These are phyloP conservation scores for Zosterops borbonicus DNA, from an alignment of 2,113 vertebrate genomes.

Conservation along the genomic window DNA sequence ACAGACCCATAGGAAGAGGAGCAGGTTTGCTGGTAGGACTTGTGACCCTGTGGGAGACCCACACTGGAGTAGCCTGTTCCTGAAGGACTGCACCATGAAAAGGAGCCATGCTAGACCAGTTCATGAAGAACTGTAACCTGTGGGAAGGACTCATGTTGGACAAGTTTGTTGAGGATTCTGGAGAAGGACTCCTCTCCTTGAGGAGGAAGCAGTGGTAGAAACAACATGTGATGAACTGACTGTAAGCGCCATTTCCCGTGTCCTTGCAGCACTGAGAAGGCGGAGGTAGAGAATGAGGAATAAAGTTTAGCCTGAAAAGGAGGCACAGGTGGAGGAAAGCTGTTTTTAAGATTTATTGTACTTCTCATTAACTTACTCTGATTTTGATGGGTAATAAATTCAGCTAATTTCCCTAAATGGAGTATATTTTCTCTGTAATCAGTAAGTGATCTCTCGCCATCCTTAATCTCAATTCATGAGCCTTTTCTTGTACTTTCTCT, in stretches of 20 bases:
- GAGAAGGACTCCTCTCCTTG: not conserved
- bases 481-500: not conserved
- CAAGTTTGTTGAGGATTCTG: not conserved
- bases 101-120: not conserved
- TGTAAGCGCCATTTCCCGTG: rapidly evolving
- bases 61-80: not conserved
- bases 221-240: not conserved
- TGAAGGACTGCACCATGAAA: not conserved
- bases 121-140: not conserved
- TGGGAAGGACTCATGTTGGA: not conserved
- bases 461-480: not conserved
- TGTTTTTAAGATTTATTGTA: not conserved
- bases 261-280: not conserved
- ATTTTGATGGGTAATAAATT: not conserved
- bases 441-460: not conserved
- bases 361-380: not conserved
- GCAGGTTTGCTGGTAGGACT: not conserved
- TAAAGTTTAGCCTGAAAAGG: not conserved
- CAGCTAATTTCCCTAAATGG: not conserved
- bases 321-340: not conserved
- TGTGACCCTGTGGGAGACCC: not conserved
- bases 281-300: not conserved
- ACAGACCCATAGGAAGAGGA: not conserved
- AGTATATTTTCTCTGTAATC: not conserved
- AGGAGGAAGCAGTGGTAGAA: not conserved